These are phyloP conservation scores for Hydrochoerus hydrochaeris DNA, from an alignment of 2,113 vertebrate genomes.

Conservation along the genomic window DNA sequence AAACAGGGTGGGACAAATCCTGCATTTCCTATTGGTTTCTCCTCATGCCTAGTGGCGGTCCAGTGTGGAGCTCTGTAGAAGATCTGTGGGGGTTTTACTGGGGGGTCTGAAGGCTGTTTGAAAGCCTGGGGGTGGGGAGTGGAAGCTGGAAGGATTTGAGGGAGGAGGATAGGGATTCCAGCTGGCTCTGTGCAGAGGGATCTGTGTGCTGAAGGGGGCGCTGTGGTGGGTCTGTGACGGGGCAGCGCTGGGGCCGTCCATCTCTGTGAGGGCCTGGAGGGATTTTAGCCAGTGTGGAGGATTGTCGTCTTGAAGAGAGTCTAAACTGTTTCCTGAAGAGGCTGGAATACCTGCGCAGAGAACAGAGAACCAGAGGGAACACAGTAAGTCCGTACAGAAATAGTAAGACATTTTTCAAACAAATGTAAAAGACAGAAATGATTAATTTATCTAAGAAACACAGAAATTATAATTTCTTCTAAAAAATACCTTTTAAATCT, in stretches of 20 bases:
- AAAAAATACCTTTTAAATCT: neutral
- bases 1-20: slow-evolving; percentile 89
- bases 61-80: slow-evolving; percentile 98
- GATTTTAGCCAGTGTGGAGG: slow-evolving; percentile 99
- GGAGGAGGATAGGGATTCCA: slow-evolving; percentile 96
- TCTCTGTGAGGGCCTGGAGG: slow-evolving; percentile 98
- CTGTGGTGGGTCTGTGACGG: slow-evolving; percentile 91
- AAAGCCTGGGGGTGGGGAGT: slow-evolving; percentile 98
- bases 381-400: slow-evolving; percentile 78
- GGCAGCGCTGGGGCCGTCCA: slow-evolving; percentile 94
- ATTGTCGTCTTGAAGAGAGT: slow-evolving; percentile 99
- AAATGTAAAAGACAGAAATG: slow-evolving; percentile 65
- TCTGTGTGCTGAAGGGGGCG: slow-evolving; percentile 94
- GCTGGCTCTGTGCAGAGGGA: slow-evolving; percentile 98
- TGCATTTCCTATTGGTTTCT: slow-evolving; percentile 91
- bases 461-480: slow-evolving; percentile 56
- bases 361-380: slow-evolving; percentile 77
- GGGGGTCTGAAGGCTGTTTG: slow-evolving; percentile 99
- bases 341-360: slow-evolving; percentile 94
- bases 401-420: slow-evolving; percentile 68
- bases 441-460: slow-evolving; percentile 76
- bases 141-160: slow-evolving; percentile 94
- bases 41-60: slow-evolving; percentile 97
- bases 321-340: slow-evolving; percentile 96
- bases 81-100: slow-evolving; percentile 98